Evolutionary conservation across 1,140 invertebrate genomes (phyloP).

Genomic region (Cardiocondyla obscurior): DNA sequence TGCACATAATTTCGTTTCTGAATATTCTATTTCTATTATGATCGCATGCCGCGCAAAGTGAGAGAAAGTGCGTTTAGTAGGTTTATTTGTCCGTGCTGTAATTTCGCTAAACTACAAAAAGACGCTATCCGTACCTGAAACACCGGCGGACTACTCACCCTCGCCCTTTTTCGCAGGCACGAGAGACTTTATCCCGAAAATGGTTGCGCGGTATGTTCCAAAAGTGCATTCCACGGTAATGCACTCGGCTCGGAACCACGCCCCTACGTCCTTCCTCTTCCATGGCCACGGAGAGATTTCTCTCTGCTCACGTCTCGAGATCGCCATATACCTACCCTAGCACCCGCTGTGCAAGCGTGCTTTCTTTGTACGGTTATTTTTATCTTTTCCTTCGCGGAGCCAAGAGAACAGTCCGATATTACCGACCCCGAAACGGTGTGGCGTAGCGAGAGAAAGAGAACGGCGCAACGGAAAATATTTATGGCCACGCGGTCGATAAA

Average conservation of each 20-base stretch:
- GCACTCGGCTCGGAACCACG: conserved; percentile 54
- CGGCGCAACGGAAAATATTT: conserved; percentile 44
- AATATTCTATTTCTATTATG: not conserved
- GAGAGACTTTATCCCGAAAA: conserved; percentile 43
- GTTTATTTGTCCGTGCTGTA: not conserved
- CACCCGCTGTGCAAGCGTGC: conserved; percentile 55
- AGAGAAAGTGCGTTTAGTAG: not conserved
- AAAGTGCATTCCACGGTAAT: conserved; percentile 62
- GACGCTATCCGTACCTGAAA: conserved; percentile 7
- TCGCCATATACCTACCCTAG: conserved; percentile 50
- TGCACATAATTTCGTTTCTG: not conserved
- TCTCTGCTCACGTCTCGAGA: conserved; percentile 53
- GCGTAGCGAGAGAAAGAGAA: conserved; percentile 5
- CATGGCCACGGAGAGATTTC: conserved; percentile 24
- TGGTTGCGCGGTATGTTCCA: conserved; percentile 34
- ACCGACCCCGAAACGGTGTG: conserved; percentile 55
- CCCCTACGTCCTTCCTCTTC: conserved; percentile 55
- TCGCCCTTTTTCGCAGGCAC: conserved; percentile 22
- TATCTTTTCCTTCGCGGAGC: conserved; percentile 57
- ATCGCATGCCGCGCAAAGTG: not conserved
- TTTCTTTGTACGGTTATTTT: conserved; percentile 71
- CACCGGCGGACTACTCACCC: not conserved
- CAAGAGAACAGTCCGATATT: conserved; percentile 58
- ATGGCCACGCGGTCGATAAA: conserved; percentile 46
- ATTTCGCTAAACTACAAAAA: not conserved